Evolutionary conservation across 2,888 invertebrate genomes (phyloP), one percentile per base, ranked within the genome.

Genomic region (Oegoconia quadripuncta): DNA sequence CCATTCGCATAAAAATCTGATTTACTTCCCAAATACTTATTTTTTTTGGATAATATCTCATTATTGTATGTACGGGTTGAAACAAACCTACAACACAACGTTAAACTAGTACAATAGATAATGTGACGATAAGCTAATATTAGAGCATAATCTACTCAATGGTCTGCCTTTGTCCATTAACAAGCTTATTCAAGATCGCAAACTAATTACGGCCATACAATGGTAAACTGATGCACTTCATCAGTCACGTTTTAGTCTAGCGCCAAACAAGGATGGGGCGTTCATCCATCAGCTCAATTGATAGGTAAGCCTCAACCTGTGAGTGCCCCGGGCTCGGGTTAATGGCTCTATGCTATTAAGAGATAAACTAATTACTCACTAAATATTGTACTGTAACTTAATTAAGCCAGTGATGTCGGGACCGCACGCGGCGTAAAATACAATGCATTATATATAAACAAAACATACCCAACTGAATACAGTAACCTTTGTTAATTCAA

Each of bases 301-400:
- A 50, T 55, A 59, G 64, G 23, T 17, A 26, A 17, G 17, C 39
- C 33, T 39, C 36, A 14, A 6, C n/a, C 30, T 6, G 18, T 18
- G 17, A 30, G 17, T 13, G 17, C 20, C 20, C 16, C 48, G 42
- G 57, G 59, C 60, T 42, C 52, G 55, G 59, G 64, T 63, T 77
- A 74, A 77, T 71, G 61, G 64, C 57, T 62, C 55, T 52, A 54
- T 59, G 63, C 63, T 73, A 71, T 68, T 74, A 68, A 60, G 55
- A 74, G 75, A 75, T 78, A 76, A 79, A 75, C 67, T 74, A 71
- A 77, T 77, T 67, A 70, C 67, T 73, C 68, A 71, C 68, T 73
- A 74, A 73, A 73, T 70, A 70, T 70, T 64, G 65, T 60, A 64
- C 60, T 54, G 55, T 65, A 62, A 65, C 64, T 72, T 68, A 58